Percentiles rank a stretch among this genome's conserved stretches.
Evolutionary conservation across 2,797 vertebrate species (phyloP).

Genomic region (Alectoris magna): DNA sequence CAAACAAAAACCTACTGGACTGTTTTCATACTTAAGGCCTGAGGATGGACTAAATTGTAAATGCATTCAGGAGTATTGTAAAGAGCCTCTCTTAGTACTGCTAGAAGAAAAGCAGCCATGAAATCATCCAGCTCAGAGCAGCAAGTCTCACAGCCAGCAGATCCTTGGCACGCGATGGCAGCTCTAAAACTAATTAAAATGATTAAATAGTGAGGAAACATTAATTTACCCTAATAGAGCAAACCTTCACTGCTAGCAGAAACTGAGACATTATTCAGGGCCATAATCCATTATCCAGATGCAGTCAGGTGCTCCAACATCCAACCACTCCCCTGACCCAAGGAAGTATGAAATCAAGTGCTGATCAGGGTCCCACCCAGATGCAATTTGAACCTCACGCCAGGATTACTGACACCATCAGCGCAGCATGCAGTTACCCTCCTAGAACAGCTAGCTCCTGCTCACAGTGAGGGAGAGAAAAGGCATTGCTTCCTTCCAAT

Average conservation of each 20-base stretch:
- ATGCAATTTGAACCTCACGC: fast-evolving
- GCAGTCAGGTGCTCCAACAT: background rate
- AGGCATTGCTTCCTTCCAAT: background rate
- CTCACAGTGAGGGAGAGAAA: background rate
- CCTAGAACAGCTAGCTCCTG: background rate
- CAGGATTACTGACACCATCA: fast-evolving
- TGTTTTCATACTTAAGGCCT: background rate
- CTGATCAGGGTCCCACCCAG: background rate
- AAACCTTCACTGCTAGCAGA: background rate
- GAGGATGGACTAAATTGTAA: background rate
- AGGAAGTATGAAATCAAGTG: fast-evolving
- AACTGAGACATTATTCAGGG: background rate
- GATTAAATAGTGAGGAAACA: background rate
- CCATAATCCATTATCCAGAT: background rate
- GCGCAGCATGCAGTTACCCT: background rate
- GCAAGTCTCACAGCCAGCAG: background rate
- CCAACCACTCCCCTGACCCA: background rate
- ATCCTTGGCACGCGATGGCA: background rate
- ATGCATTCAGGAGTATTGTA: background rate
- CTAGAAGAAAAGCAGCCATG: background rate
- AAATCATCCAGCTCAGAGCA: background rate
- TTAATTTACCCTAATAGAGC: background rate
- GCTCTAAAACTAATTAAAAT: background rate
- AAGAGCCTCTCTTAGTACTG: background rate
- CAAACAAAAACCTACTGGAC: background rate